Percentiles rank a stretch among this genome's conserved stretches.
phyloP scores from a whole-genome alignment of 2,888 invertebrate species.

The Tuberolachnus salignus region DNA sequence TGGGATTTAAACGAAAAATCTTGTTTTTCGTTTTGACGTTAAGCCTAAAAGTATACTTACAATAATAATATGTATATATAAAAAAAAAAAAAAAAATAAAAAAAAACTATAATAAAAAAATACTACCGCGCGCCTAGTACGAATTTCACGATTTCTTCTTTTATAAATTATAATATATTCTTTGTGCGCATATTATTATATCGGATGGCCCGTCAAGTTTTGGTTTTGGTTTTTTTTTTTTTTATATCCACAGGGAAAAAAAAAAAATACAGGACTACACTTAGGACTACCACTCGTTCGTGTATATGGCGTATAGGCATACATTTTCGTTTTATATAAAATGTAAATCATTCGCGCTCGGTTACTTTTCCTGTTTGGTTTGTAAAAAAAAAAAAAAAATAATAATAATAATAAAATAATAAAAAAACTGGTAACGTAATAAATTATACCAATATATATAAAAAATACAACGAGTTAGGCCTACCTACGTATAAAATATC shows the following conservation, averaged over 20 bases:
- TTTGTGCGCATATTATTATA: neutral
- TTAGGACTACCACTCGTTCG: neutral
- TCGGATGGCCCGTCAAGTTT: neutral
- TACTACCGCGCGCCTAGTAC: no score
- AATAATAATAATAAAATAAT: no score
- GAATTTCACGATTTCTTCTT: constrained; percentile 16
- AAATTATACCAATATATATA: constrained; percentile 25
- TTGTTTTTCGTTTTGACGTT: no score
- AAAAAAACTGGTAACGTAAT: constrained; percentile 38
- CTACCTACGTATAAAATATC: constrained; percentile 1
- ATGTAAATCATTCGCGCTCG: constrained; percentile 23
- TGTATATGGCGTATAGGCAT: constrained; percentile 27
- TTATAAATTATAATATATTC: neutral
- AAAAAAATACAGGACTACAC: constrained; percentile 1
- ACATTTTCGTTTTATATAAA: constrained; percentile 28
- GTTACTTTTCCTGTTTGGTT: constrained; percentile 32
- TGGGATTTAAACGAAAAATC: no score
- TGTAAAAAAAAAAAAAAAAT: neutral
- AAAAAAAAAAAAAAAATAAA: no score
- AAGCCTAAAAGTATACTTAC: no score
- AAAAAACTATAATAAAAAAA: no score
- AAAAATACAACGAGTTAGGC: constrained; percentile 29
- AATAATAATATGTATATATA: no score
- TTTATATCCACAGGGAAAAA: neutral
- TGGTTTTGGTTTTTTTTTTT: neutral